A percentile compares a stretch with the other conserved stretches of the same genome.
Conservation (phyloP, 2,888 invertebrate genomes). For the Hyppa rectilinea region DNA sequence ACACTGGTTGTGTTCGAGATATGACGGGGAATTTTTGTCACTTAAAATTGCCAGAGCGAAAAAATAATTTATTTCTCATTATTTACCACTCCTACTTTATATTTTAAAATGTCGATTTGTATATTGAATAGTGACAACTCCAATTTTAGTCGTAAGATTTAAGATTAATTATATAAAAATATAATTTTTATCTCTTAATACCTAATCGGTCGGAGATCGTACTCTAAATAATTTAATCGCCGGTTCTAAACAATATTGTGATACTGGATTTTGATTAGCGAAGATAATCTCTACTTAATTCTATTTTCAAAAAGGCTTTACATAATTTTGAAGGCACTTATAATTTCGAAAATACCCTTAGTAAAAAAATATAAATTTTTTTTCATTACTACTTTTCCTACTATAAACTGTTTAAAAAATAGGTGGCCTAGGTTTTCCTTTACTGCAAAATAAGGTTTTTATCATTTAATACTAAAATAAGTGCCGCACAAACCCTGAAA, state of each 20-base stretch:
- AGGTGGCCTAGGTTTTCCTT: too few relatives aligned
- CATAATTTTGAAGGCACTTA: conserved; percentile 20
- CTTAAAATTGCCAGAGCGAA: conserved; percentile 5
- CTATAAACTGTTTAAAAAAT: not conserved
- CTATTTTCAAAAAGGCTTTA: not conserved
- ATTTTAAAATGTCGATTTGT: conserved; percentile 15
- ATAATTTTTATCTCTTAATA: conserved; percentile 60
- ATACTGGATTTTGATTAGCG: conserved; percentile 45
- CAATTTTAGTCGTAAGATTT: conserved; percentile 25
- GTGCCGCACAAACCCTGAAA: not conserved
- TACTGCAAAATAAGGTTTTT: not conserved
- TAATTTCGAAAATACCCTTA: not conserved
- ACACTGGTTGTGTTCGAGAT: conserved; percentile 12
- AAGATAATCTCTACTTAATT: conserved; percentile 28
- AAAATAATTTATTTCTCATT: not conserved
- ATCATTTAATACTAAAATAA: not conserved
- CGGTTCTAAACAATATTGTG: conserved; percentile 35
- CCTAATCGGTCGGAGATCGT: conserved; percentile 77
- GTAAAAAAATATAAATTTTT: not conserved
- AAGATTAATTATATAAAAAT: conserved; percentile 57
- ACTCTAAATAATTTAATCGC: conserved; percentile 62
- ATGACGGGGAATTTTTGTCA: not conserved
- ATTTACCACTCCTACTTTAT: not conserved
- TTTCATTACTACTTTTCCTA: not conserved
- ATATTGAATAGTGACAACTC: conserved; percentile 23